phyloP scores from a whole-genome alignment of 2,113 vertebrate genomes.

The Psittacus erithacus region DNA sequence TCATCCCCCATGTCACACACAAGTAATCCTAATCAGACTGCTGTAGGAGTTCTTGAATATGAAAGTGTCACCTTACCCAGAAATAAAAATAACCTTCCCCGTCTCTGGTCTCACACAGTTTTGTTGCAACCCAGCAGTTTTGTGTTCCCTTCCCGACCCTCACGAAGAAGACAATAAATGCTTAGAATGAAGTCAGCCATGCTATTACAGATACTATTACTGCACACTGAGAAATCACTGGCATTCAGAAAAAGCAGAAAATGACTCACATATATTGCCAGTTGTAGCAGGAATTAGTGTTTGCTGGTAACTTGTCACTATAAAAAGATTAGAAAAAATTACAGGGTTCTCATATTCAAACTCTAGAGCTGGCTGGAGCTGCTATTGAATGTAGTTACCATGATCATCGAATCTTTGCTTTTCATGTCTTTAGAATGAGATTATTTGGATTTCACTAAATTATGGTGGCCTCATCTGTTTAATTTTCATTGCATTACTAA shows the following conservation, averaged over 20 bases:
- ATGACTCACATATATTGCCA: rapidly evolving
- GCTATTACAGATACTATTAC: neutral
- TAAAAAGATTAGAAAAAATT: neutral
- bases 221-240: neutral
- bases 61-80: neutral
- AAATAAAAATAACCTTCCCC: neutral
- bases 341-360: neutral
- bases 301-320: neutral
- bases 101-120: neutral
- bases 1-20: neutral
- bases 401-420: neutral
- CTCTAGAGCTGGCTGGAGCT: neutral
- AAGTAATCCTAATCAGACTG: neutral
- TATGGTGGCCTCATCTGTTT: neutral
- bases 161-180: neutral
- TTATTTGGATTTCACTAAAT: neutral
- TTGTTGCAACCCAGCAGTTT: neutral
- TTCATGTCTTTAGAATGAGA: neutral
- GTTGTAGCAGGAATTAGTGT: neutral
- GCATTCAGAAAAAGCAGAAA: neutral
- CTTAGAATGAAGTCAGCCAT: neutral
- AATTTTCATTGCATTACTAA: neutral
- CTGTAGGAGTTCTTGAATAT: neutral
- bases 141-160: neutral
- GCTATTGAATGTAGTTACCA: neutral